Evolutionary conservation across 2,113 vertebrate species (phyloP).

Genomic region (Triplophysa dalaica): DNA sequence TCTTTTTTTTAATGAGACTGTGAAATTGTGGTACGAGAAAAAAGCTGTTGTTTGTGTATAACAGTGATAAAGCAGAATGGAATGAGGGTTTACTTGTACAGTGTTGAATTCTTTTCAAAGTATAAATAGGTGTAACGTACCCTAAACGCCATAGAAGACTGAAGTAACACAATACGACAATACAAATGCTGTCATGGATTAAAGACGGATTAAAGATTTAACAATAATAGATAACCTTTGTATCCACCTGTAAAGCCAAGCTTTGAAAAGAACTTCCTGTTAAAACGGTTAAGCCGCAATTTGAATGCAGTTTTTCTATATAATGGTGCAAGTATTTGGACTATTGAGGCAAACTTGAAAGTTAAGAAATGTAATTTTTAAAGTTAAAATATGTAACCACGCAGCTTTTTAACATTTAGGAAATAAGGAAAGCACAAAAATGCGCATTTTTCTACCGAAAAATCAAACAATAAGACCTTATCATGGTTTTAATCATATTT

Average conservation of each 20-base stretch:
- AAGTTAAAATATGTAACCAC: background rate
- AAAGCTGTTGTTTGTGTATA: background rate
- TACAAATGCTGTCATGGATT: background rate
- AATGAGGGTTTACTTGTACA: background rate
- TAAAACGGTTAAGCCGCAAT: background rate
- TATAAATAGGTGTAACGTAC: slow-evolving; percentile 10
- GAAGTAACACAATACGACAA: background rate
- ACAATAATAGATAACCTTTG: background rate
- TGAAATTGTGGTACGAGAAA: background rate
- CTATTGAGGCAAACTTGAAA: background rate
- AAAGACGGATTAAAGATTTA: background rate
- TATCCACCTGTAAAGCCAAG: background rate
- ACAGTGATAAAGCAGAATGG: slow-evolving; percentile 11
- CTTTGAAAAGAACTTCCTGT: background rate
- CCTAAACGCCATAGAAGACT: background rate
- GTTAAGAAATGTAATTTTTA: background rate
- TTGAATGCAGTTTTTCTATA: background rate
- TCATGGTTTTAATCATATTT: too few species aligned
- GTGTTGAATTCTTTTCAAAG: background rate
- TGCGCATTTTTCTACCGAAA: too few species aligned
- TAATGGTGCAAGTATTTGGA: background rate
- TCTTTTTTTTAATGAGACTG: background rate
- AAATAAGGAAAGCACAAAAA: background rate
- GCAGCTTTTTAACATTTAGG: background rate
- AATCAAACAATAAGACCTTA: too few species aligned